Percentiles rank a stretch among this genome's conserved stretches.
phyloP scores from a whole-genome alignment of 2,797 vertebrate genomes.

The Falco cherrug region DNA sequence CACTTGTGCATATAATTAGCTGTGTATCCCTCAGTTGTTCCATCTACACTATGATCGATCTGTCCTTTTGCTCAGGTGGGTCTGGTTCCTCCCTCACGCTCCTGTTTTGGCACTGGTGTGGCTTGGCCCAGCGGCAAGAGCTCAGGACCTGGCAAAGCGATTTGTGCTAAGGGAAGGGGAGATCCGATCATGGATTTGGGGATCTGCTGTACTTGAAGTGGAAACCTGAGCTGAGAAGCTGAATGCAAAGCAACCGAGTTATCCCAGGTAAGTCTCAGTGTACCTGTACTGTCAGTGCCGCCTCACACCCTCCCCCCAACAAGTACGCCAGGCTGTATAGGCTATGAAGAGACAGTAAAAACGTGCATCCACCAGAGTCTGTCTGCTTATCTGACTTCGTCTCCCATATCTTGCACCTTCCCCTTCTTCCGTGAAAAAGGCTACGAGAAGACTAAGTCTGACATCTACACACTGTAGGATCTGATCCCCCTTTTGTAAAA shows the following conservation, averaged over 20 bases:
- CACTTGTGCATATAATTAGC: slow-evolving; percentile 57
- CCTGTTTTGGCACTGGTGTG: neutral
- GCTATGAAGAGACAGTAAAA: neutral
- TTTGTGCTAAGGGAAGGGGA: neutral
- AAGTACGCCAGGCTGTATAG: neutral
- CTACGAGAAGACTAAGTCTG: neutral
- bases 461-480: neutral
- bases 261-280: neutral
- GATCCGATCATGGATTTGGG: neutral
- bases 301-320: neutral
- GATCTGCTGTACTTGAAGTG: neutral
- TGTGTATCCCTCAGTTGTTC: slow-evolving; percentile 14
- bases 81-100: neutral
- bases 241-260: neutral
- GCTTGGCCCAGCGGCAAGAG: neutral
- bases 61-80: neutral
- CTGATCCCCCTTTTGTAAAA: neutral
- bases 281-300: neutral
- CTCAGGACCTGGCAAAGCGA: neutral
- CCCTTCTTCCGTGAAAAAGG: neutral
- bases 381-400: neutral
- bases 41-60: slow-evolving; percentile 4
- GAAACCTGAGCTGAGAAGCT: slow-evolving; percentile 1
- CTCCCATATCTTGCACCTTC: neutral
- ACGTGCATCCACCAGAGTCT: neutral